These are phyloP conservation scores for Pilophorus perplexus DNA, from an alignment of 2,888 invertebrate genomes.

Conservation along the genomic window DNA sequence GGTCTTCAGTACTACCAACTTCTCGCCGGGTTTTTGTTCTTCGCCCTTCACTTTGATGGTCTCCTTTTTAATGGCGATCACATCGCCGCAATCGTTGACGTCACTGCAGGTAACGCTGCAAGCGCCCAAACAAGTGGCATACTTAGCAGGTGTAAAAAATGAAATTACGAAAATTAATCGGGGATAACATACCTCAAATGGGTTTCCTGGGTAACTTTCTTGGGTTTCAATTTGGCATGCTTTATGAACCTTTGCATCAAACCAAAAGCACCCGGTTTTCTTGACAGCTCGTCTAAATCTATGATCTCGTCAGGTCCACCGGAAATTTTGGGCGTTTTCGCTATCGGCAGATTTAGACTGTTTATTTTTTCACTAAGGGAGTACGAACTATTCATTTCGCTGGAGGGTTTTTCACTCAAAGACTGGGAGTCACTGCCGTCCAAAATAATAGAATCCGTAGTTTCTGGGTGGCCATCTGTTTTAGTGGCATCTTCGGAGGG, in stretches of 20 bases:
- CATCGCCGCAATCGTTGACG: conserved; percentile 37
- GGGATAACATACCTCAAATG: too few species aligned
- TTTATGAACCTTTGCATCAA: conserved; percentile 70
- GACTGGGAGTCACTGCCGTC: neutral
- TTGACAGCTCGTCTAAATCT: conserved; percentile 63
- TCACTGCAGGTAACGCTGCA: conserved; percentile 35
- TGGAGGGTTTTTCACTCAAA: neutral
- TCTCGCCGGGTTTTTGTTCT: conserved; percentile 64
- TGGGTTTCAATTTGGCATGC: conserved; percentile 57
- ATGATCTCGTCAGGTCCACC: conserved; percentile 60
- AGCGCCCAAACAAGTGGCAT: neutral
- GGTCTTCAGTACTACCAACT: conserved; percentile 66
- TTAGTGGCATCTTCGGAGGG: neutral
- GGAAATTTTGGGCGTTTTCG: conserved; percentile 40
- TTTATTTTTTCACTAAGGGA: conserved; percentile 18
- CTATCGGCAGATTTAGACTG: conserved; percentile 25
- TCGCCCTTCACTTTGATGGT: conserved; percentile 28
- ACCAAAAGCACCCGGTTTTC: conserved; percentile 61
- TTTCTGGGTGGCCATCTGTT: neutral
- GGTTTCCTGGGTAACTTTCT: conserved; percentile 17
- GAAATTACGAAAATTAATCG: too few species aligned
- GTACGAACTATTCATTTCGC: neutral
- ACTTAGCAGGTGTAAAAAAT: neutral
- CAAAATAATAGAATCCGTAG: neutral
- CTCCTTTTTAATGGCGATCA: conserved; percentile 32